Conservation (phyloP, 1,140 invertebrate species). For the Elymnias hypermnestra region DNA sequence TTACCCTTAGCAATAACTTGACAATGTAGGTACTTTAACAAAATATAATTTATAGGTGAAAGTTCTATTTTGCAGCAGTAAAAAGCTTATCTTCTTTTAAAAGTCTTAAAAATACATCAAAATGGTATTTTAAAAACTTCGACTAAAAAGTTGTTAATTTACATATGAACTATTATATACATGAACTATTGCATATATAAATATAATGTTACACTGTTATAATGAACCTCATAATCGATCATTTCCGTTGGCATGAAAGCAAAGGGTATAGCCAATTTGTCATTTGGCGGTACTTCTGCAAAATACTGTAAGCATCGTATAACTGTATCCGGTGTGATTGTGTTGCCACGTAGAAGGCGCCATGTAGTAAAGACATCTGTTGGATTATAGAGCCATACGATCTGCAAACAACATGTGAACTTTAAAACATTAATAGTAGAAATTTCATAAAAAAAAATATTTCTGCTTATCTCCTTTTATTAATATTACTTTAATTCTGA, state of each 20-base stretch:
- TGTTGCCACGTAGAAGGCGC: slow-evolving; percentile 53
- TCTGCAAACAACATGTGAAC: slow-evolving; percentile 27
- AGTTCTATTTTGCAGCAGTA: too few relatives aligned
- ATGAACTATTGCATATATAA: too few relatives aligned
- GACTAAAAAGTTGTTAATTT: too few relatives aligned
- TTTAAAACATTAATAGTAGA: background rate
- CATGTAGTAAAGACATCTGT: slow-evolving; percentile 62
- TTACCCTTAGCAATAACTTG: too few relatives aligned
- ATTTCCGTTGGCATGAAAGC: slow-evolving; percentile 67
- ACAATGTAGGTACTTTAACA: too few relatives aligned
- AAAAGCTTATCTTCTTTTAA: too few relatives aligned
- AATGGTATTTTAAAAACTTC: too few relatives aligned
- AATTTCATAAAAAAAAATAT: background rate
- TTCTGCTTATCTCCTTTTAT: background rate
- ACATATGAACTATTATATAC: too few relatives aligned
- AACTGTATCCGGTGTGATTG: slow-evolving; percentile 31
- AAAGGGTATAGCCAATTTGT: slow-evolving; percentile 60
- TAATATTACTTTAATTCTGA: background rate
- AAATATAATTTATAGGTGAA: too few relatives aligned
- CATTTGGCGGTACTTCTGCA: slow-evolving; percentile 55
- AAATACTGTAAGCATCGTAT: slow-evolving; percentile 61
- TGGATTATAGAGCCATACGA: slow-evolving; percentile 64
- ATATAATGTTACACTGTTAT: too few relatives aligned
- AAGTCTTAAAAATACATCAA: too few relatives aligned
- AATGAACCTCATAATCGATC: slow-evolving; percentile 61